Base-by-base conservation (phyloP, 2,113 vertebrate species). In the Suricata suricatta region DNA sequence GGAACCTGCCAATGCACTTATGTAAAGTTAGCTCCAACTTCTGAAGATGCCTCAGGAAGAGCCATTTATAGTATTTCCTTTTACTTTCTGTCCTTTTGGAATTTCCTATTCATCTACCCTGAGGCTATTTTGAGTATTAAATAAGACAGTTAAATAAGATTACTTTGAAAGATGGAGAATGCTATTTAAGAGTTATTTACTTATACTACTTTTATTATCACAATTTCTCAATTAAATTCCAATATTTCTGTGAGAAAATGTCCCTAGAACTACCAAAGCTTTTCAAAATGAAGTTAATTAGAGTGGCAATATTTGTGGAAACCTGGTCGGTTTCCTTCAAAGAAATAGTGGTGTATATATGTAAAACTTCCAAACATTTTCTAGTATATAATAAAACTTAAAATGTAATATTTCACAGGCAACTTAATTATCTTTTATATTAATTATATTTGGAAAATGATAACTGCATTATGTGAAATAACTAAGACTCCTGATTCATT, bases 11-110 rank as follows among this genome's bases (percentile, higher is more conserved):
- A 95, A 23, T 9, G 33, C 23, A 50, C 41, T 64, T 60, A 54
- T 44, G 84, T 88, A 80, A 93, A 93, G 33, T 90, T 76, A 76
- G 31, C 33, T 57, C n/a, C 86, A 96, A 87, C 52, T 95, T 95
- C 44, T 60, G 13, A 77, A 93, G 50, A 74, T 94, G 14, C n/a
- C 52, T 84, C 31, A 72, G 44, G 50, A 69, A 88, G 16, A 88
- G 31, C 3, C 16, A 2, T 81, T 85, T 13, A 47, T 60, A 89
- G 31, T 8, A 1, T 88, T 87, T 11, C 7, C 2, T 16, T 12
- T 31, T 13, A 35, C 27, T 74, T 54, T 82, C 44, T 81, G 38
- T 94, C 60, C 16, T 38, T 88, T 69, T 33, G 14, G 44, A 88
- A 64, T 93, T 41, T 82, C 13, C 27, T 74, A 38, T 4, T 80